phyloP scores from a whole-genome alignment of 2,797 vertebrate species.

The Sebastes miniatus region DNA sequence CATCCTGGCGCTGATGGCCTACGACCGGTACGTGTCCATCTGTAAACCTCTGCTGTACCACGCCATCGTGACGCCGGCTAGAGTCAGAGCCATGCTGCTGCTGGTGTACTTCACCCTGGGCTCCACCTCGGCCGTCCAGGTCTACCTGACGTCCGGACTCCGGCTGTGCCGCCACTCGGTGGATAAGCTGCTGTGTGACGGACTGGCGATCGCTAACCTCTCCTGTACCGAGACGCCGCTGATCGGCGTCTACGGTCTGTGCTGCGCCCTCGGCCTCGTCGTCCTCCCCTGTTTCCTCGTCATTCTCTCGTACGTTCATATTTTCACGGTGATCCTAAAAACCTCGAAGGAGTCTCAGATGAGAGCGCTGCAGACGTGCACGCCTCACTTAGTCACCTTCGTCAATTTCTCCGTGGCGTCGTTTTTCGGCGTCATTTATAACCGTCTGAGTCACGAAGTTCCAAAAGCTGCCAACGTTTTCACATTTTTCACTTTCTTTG shows the following conservation, averaged over 20 bases:
- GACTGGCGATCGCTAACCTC: constrained; percentile 51
- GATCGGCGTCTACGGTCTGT: constrained; percentile 43
- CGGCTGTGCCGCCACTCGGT: constrained; percentile 53
- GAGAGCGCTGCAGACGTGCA: constrained; percentile 66
- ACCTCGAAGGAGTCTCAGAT: constrained; percentile 42
- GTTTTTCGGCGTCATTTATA: constrained; percentile 33
- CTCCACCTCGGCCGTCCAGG: constrained; percentile 31
- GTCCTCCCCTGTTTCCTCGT: constrained; percentile 58
- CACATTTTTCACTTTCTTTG: background rate
- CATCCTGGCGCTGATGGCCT: constrained; percentile 71
- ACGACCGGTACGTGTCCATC: constrained; percentile 71
- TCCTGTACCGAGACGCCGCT: constrained; percentile 44
- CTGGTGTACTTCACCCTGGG: constrained; percentile 39
- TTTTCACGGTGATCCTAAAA: constrained; percentile 57
- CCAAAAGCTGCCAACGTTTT: background rate
- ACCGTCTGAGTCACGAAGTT: background rate
- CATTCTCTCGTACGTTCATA: constrained; percentile 60
- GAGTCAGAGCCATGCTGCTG: constrained; percentile 47
- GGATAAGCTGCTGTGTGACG: constrained; percentile 68
- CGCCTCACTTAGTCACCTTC: constrained; percentile 68
- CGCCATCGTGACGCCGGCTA: constrained; percentile 59
- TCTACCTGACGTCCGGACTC: constrained; percentile 53
- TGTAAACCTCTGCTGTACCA: constrained; percentile 73
- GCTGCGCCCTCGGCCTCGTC: background rate
- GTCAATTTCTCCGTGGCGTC: constrained; percentile 59